Evolutionary conservation across 2,888 invertebrate species (phyloP).

Genomic region (Drosophila koepferae): DNA sequence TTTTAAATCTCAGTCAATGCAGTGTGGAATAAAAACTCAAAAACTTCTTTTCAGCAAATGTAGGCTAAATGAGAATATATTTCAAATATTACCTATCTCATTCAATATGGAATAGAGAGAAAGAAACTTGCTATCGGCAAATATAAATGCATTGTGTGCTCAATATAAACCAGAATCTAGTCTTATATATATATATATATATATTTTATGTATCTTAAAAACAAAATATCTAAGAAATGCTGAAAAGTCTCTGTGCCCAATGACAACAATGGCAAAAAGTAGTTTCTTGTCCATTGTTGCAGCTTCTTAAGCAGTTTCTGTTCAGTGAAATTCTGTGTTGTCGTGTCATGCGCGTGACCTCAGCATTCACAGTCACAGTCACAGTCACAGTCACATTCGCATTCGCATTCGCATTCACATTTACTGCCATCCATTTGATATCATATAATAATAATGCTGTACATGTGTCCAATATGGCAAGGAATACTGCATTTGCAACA

Average conservation of each 20-base stretch:
- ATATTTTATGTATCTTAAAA: background rate
- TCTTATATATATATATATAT: background rate
- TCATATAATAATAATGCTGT: conserved; percentile 56
- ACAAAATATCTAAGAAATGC: background rate
- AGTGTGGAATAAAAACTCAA: too few relatives aligned
- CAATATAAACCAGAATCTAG: background rate
- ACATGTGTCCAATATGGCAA: conserved; percentile 60
- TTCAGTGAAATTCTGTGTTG: conserved; percentile 25
- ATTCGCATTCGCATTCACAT: conserved; percentile 10
- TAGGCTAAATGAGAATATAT: too few relatives aligned
- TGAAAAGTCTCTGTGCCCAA: background rate
- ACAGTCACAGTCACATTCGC: background rate
- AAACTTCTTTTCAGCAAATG: too few relatives aligned
- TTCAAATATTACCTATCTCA: background rate
- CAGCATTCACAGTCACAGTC: conserved; percentile 9
- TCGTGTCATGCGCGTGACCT: conserved; percentile 56
- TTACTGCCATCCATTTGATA: conserved; percentile 5
- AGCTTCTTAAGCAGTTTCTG: conserved; percentile 33
- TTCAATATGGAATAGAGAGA: background rate
- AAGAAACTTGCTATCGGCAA: background rate
- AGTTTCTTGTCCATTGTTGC: conserved; percentile 30
- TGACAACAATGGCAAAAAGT: conserved; percentile 15
- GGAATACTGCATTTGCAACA: conserved; percentile 45
- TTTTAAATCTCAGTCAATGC: background rate
- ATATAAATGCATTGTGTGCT: background rate